These are phyloP conservation scores for Drosophila yooni DNA, from an alignment of 2,888 invertebrate genomes.

Conservation along the genomic window DNA sequence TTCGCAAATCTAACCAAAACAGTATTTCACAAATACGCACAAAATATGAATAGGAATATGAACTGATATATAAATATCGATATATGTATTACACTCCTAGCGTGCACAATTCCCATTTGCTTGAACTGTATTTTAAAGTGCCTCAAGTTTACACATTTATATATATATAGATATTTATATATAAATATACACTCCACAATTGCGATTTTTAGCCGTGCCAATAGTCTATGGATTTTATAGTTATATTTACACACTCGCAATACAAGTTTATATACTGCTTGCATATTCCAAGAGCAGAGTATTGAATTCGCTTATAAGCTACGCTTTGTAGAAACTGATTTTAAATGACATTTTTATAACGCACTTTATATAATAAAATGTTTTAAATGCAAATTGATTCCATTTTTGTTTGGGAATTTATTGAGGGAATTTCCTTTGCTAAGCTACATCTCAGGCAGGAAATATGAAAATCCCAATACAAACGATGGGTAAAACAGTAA, in stretches of 20 bases:
- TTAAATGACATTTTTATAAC: slow-evolving; percentile 43
- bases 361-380: slow-evolving; percentile 44
- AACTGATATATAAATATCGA: background rate
- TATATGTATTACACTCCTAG: slow-evolving; percentile 1
- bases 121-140: slow-evolving; percentile 23
- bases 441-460: background rate
- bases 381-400: slow-evolving; percentile 34
- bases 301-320: slow-evolving; percentile 14
- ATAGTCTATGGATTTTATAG: slow-evolving; percentile 7
- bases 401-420: background rate
- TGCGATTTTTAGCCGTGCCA: slow-evolving; percentile 34
- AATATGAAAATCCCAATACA: background rate
- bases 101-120: slow-evolving; percentile 19
- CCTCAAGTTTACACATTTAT: slow-evolving; percentile 6
- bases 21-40: slow-evolving; percentile 44
- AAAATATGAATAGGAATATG: slow-evolving; percentile 12
- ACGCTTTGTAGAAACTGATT: slow-evolving; percentile 24
- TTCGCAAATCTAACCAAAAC: slow-evolving; percentile 32
- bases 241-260: slow-evolving; percentile 16
- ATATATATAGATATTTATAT: slow-evolving; percentile 8
- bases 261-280: slow-evolving; percentile 13
- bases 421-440: background rate
- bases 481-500: background rate
- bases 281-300: slow-evolving; percentile 18
- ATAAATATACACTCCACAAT: background rate